Percentiles rank a stretch among this genome's conserved stretches.
Conservation (phyloP, 2,888 invertebrate species). For the Plutella xylostella region DNA sequence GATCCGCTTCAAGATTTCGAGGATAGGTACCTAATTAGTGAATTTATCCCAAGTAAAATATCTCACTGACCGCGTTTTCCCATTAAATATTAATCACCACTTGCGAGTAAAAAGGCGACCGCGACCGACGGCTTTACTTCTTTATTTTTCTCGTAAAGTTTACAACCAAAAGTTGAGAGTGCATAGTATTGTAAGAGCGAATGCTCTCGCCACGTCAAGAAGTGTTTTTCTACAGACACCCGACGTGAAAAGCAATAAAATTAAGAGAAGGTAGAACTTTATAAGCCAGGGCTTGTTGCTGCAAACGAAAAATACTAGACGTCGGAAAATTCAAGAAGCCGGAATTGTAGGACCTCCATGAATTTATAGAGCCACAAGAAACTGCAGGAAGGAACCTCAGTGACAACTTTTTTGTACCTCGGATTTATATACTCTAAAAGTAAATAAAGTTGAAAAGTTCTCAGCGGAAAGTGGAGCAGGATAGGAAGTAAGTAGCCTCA, state of each 20-base stretch:
- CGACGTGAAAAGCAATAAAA: not conserved
- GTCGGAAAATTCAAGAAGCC: conserved; percentile 22
- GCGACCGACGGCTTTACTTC: no score
- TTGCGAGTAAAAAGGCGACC: no score
- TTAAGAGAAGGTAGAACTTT: not conserved
- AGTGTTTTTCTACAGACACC: not conserved
- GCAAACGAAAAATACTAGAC: conserved; percentile 19
- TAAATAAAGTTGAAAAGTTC: no score
- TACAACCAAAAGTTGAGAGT: conserved; percentile 2
- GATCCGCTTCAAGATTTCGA: no score
- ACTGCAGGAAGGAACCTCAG: conserved; percentile 31
- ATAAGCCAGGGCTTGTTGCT: not conserved
- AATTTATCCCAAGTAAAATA: no score
- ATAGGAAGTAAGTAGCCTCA: no score
- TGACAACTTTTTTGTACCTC: conserved; percentile 27
- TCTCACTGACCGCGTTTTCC: no score
- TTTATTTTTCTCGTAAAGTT: no score
- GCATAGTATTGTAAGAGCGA: not conserved
- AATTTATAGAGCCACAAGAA: conserved; percentile 37
- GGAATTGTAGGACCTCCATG: conserved; percentile 27
- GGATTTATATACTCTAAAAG: no score
- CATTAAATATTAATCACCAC: no score
- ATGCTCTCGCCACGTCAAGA: not conserved
- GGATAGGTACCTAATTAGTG: no score
- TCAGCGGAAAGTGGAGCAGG: no score